Percentiles rank a stretch among this genome's conserved stretches.
These are phyloP conservation scores for Hydropsyche betteni DNA, from an alignment of 2,888 invertebrate genomes.

Conservation along the genomic window DNA sequence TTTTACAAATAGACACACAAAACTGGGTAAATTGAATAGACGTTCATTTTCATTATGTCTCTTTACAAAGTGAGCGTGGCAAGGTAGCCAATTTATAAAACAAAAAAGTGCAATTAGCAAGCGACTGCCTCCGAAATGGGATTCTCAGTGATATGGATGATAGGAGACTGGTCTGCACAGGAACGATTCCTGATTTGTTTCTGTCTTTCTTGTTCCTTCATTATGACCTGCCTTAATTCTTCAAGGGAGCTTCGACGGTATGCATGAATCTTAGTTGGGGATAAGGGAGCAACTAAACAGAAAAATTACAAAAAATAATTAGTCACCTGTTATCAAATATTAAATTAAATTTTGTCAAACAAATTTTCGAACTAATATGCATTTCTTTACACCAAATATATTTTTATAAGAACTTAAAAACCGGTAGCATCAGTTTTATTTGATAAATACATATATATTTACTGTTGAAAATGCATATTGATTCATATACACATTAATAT, in stretches of 20 bases:
- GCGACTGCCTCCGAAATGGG: constrained; percentile 79
- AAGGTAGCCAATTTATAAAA: constrained; percentile 22
- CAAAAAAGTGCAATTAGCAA: constrained; percentile 65
- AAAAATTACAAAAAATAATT: constrained; percentile 6
- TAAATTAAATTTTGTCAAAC: no score
- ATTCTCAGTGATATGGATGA: constrained; percentile 82
- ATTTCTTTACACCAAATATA: background rate
- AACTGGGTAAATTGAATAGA: background rate
- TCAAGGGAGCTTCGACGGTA: constrained; percentile 71
- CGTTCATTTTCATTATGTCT: constrained; percentile 3
- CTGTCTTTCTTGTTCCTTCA: constrained; percentile 53
- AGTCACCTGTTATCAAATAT: background rate
- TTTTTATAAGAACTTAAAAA: no score
- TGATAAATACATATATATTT: no score
- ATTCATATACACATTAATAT: background rate
- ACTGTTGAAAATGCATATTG: background rate
- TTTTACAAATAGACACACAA: no score
- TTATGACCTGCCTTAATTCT: constrained; percentile 62
- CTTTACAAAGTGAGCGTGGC: constrained; percentile 38
- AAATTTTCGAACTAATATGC: no score
- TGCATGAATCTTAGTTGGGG: constrained; percentile 74
- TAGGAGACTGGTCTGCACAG: constrained; percentile 64
- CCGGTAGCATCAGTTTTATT: no score
- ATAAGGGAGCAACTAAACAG: constrained; percentile 73
- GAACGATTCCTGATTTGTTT: constrained; percentile 50